These are phyloP conservation scores for Maylandia zebra DNA, from an alignment of 2,113 vertebrate genomes.

Conservation along the genomic window DNA sequence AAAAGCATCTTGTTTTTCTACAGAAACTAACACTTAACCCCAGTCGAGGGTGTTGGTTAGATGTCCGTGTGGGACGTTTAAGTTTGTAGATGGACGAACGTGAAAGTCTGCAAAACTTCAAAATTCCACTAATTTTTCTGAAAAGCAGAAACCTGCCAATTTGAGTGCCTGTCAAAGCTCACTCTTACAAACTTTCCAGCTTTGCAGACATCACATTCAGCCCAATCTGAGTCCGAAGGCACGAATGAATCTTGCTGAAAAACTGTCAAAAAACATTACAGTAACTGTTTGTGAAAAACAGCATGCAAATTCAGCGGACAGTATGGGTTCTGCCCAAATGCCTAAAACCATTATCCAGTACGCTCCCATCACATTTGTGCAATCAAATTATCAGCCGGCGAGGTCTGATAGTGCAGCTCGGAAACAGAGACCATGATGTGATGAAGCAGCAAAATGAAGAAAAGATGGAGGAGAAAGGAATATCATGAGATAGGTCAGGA, in stretches of 20 bases:
- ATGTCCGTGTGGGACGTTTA: not conserved
- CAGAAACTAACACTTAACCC: not conserved
- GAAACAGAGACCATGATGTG: not conserved
- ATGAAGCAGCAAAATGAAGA: not conserved
- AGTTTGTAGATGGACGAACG: not conserved
- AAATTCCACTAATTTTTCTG: not conserved
- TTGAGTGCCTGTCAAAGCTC: not conserved
- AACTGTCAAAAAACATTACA: not conserved
- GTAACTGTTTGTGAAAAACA: not conserved
- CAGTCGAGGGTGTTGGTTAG: not conserved
- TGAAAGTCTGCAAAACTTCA: not conserved
- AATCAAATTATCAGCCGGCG: conserved; percentile 20
- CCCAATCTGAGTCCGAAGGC: not conserved
- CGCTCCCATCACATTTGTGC: not conserved
- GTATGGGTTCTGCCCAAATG: not conserved
- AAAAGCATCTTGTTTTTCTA: not conserved
- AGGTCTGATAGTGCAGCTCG: not conserved
- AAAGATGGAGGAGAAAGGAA: not conserved
- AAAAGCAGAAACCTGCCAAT: not conserved
- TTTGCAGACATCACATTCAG: not conserved
- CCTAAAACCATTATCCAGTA: not conserved
- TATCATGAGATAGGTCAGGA: not conserved
- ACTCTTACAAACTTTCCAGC: not conserved
- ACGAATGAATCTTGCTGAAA: not conserved
- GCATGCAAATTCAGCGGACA: not conserved